Percentiles rank a stretch among this genome's conserved stretches.
Conservation (phyloP, 1,140 invertebrate species). For the Maconellicoccus hirsutus region DNA sequence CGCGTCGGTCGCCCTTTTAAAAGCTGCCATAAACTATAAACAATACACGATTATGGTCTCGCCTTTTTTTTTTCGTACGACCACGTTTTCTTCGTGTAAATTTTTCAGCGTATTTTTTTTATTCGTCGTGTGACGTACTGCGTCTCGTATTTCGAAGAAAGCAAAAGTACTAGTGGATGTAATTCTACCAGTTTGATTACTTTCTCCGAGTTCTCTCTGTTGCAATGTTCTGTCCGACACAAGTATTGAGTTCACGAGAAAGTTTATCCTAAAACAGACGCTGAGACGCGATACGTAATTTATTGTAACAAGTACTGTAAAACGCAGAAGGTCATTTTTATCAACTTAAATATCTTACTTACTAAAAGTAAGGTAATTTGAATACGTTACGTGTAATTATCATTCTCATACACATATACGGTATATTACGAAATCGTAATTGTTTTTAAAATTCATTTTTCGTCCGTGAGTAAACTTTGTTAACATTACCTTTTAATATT, state of each 20-base stretch:
- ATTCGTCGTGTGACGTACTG: background rate
- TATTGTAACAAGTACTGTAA: background rate
- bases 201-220: background rate
- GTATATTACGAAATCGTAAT: too few relatives aligned
- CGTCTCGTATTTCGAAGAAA: background rate
- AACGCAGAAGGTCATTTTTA: background rate
- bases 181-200: conserved; percentile 2
- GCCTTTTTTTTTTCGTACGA: background rate
- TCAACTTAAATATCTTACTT: too few relatives aligned
- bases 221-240: conserved; percentile 2
- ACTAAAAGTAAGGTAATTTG: too few relatives aligned
- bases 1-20: too few relatives aligned
- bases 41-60: too few relatives aligned
- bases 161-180: background rate
- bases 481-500: too few relatives aligned
- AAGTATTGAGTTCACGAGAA: background rate
- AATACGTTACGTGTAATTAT: too few relatives aligned
- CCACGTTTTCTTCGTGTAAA: too few relatives aligned
- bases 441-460: too few relatives aligned
- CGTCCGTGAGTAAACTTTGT: too few relatives aligned
- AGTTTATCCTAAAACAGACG: conserved; percentile 8
- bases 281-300: conserved; percentile 3
- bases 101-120: background rate
- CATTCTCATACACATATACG: too few relatives aligned
- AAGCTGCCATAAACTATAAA: too few relatives aligned